phyloP scores from a whole-genome alignment of 2,113 vertebrate species.

The Clinocottus analis region DNA sequence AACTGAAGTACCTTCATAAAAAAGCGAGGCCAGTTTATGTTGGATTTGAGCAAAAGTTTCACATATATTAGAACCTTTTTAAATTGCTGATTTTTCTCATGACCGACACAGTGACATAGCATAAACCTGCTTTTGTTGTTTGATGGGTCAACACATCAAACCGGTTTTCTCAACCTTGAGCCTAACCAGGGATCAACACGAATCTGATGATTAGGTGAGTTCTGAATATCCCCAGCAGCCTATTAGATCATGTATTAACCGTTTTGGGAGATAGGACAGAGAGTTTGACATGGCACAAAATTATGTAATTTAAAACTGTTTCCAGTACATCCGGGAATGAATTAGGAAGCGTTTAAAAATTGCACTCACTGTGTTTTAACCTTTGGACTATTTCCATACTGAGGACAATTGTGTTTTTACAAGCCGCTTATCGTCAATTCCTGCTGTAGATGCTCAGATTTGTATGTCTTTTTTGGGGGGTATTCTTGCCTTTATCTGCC shows the following conservation, averaged over 20 bases:
- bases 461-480: not conserved
- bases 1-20: not conserved
- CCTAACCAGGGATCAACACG: not conserved
- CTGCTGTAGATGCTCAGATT: not conserved
- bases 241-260: too few relatives aligned
- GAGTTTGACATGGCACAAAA: not conserved
- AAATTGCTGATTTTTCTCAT: not conserved
- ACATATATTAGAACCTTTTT: not conserved
- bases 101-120: too few relatives aligned
- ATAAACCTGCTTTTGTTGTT: not conserved
- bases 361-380: constrained; percentile 2
- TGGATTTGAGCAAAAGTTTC: not conserved
- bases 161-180: not conserved
- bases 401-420: constrained; percentile 2
- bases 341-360: not conserved
- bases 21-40: not conserved
- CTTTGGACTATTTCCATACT: constrained; percentile 2
- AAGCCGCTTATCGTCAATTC: not conserved
- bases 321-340: not conserved
- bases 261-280: not conserved
- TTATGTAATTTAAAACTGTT: not conserved
- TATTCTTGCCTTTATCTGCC: constrained; percentile 2
- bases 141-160: not conserved
- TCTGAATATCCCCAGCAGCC: not conserved
- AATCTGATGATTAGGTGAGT: too few relatives aligned